A percentile compares a stretch with the other conserved stretches of the same genome.
Conservation (phyloP, 2,888 invertebrate genomes). For the Labia minor region DNA sequence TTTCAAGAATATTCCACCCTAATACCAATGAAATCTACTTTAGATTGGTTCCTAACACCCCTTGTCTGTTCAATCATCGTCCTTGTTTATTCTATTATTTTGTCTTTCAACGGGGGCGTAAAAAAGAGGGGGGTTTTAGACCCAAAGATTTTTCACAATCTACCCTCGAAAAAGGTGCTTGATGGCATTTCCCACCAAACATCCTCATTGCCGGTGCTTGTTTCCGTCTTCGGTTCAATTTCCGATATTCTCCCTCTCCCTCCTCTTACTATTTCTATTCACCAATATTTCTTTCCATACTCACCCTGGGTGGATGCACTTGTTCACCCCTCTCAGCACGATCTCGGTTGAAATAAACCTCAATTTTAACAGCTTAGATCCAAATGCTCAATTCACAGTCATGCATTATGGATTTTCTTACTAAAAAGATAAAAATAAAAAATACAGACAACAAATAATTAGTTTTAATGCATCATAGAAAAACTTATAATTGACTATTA, state of each 20-base stretch:
- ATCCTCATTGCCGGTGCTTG: slow-evolving; percentile 13
- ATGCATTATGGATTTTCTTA: not conserved
- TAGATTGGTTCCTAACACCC: too few species aligned
- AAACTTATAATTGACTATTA: too few species aligned
- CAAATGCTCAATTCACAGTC: not conserved
- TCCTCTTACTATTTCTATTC: not conserved
- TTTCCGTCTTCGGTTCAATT: slow-evolving; percentile 3
- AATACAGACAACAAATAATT: too few species aligned
- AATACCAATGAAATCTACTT: not conserved
- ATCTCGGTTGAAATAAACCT: not conserved
- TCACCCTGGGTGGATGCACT: too few species aligned
- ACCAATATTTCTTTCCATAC: not conserved
- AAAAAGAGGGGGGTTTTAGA: not conserved
- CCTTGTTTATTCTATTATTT: not conserved
- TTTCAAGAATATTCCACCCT: not conserved
- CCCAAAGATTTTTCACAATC: not conserved
- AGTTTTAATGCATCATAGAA: too few species aligned
- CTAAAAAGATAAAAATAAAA: too few species aligned
- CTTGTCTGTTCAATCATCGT: not conserved
- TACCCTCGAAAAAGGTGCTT: not conserved
- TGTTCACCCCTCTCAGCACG: not conserved
- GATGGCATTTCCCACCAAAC: slow-evolving; percentile 13
- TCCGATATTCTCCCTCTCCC: not conserved
- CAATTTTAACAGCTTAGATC: not conserved
- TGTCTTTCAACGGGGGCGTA: not conserved